Conservation (phyloP, 2,113 vertebrate species). For the Tragelaphus imberbis region DNA sequence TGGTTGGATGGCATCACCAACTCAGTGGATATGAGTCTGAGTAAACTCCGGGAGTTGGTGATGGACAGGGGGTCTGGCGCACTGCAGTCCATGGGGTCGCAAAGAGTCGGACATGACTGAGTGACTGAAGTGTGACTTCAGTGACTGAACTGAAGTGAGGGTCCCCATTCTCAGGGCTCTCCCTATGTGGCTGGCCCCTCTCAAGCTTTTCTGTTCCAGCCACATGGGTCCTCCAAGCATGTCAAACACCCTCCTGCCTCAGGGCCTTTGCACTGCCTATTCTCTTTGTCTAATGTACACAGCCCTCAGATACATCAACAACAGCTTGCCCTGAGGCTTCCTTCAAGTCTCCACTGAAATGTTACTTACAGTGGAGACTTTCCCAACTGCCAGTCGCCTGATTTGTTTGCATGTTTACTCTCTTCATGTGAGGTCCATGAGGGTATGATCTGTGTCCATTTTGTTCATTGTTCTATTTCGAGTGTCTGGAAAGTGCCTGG, state of each 20-base stretch:
- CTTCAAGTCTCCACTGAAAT: not conserved
- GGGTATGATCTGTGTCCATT: not conserved
- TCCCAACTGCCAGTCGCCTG: not conserved
- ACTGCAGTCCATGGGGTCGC: not conserved
- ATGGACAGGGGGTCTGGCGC: not conserved
- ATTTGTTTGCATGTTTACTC: not conserved
- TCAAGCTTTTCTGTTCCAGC: not conserved
- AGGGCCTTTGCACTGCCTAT: not conserved
- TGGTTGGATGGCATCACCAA: not conserved
- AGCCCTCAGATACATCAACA: not conserved
- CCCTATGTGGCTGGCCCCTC: not conserved
- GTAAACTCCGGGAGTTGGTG: rapidly evolving
- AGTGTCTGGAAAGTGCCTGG: not conserved
- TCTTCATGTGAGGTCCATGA: not conserved
- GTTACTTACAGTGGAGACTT: not conserved
- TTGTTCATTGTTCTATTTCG: not conserved
- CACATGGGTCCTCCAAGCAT: not conserved
- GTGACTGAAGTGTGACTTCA: not conserved
- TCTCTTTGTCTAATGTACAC: not conserved
- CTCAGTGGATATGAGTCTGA: not conserved
- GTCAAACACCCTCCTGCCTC: not conserved
- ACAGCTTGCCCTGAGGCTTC: not conserved
- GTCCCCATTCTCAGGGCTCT: not conserved
- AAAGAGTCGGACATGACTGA: rapidly evolving
- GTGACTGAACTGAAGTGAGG: not conserved